Base-by-base conservation (phyloP, 2,888 invertebrate species). In the Cistogaster globosa region DNA sequence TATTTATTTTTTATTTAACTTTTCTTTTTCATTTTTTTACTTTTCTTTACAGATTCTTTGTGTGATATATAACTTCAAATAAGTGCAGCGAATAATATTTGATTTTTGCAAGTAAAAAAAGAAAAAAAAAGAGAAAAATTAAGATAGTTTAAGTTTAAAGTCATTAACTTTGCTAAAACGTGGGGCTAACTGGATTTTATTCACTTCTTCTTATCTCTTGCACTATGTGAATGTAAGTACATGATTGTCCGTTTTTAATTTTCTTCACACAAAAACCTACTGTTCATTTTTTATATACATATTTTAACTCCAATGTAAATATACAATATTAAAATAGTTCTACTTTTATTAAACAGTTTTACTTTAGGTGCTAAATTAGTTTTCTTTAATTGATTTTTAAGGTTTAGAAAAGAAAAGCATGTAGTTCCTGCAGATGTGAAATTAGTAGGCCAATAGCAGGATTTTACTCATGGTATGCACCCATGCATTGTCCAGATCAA, bases 141-240 rank as follows among this genome's bases (percentile, higher is more conserved):
- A 48, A 45, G 42, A n/a, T 42, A 45, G 5, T 36, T 45, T 63
- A 8, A 63, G n/a, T 32, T 18, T 3, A 22, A 53, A 48, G 42
- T 12, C 7, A 20, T 36, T 22, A 22, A 57, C 18, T 32, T 42
- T 42, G 11, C 12, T 11, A 42, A 53, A 58, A 26, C n/a, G 26
- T 26, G 38, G 51, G 58, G 38, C 5, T 20, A 62, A 26, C 22
- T 38, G 42, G 60, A 53, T 38, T 48, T 48, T 11, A 6, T 32
- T 20, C 3, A 20, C 18, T 32, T 51, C 4, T 32, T 7, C 67
- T 20, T 20, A 42, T 11, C 42, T 48, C 65, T 63, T 22, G 82
- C 76, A 83, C 45, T 71, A 83, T 83, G 82, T 83, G 62, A 83
- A 71, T 71, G 82, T 83, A 67, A 83, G 82, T 82, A 32, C 20